Evolutionary conservation across 2,888 invertebrate species (phyloP), one percentile per base, ranked within the genome.

Genomic region (Eristalinus aeneus): DNA sequence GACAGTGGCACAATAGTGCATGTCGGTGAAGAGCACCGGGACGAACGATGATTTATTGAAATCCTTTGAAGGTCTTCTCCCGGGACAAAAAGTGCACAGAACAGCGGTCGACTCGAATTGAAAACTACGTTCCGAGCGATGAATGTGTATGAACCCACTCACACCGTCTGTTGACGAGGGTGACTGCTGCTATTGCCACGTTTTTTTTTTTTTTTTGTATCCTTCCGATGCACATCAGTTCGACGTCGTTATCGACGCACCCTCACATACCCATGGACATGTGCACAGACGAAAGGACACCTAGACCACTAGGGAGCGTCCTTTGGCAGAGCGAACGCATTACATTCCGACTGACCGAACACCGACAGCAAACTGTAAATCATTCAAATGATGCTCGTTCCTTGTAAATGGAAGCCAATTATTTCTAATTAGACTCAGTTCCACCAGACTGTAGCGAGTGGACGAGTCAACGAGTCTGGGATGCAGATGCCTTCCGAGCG

Each of bases 381-480:
- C 86, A 86, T 86, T 86, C 74, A 82, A 82, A 86, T 86, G 82
- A 74, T 86, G 82, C 69, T 31, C 54, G 46, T 54, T 61, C 76
- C 72, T 68, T 69, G 39, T 20, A 31, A 71, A 74, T 56, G 54
- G 53, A 61, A 61, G 82, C 73, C 82, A 86, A 82, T 86, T 86
- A 86, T 86, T 82, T 82, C 77, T 86, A 82, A 86, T 86, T 86
- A 86, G 86, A 39, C 69, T 27, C 54, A 80, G 72, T 81, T 81
- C 60, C 39, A 65, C 23, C 46, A 71, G 77, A 86, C 61, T 68
- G 77, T 77, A 72, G 65, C 81, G 77, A 71, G n/a, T n/a, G n/a
- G n/a, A 34, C 63, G 76, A 74, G 58, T 32, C 73, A 5, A 27
- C 27, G 27, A 46, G 8, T n/a, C 39, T n/a, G 39, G 39, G 39